These are phyloP conservation scores for Lutjanus campechanus DNA, from an alignment of 2,797 vertebrate species.

Conservation along the genomic window DNA sequence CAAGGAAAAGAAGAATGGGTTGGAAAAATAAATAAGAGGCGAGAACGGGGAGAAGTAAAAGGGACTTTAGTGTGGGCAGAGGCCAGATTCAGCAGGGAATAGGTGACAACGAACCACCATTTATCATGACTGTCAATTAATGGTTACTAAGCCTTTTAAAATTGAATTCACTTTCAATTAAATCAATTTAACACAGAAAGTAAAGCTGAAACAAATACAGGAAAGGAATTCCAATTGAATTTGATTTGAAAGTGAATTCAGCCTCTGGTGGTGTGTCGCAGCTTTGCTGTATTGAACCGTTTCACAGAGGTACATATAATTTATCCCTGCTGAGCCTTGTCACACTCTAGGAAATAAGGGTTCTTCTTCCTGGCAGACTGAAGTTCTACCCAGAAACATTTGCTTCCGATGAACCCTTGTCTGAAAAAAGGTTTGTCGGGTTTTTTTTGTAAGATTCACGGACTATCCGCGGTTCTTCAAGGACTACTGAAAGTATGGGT, in stretches of 20 bases:
- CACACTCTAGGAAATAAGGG: not conserved
- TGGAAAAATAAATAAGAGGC: constrained; percentile 1
- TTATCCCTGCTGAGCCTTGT: constrained; percentile 1
- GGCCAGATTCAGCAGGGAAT: constrained; percentile 22
- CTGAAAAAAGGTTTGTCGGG: no score
- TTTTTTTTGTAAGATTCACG: no score
- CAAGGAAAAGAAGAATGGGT: not conserved
- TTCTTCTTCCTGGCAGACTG: no score
- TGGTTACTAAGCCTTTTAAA: constrained; percentile 30
- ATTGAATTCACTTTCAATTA: constrained; percentile 50
- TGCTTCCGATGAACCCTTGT: no score
- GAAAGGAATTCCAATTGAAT: constrained; percentile 22
- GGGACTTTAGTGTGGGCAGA: constrained; percentile 14
- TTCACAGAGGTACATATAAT: constrained; percentile 14
- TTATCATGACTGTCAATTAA: constrained; percentile 65
- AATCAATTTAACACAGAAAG: constrained; percentile 13
- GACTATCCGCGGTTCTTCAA: no score
- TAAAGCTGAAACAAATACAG: constrained; percentile 11
- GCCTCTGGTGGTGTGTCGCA: not conserved
- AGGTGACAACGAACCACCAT: constrained; percentile 41
- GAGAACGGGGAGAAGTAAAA: constrained; percentile 23
- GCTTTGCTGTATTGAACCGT: constrained; percentile 15
- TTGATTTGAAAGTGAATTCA: constrained; percentile 33
- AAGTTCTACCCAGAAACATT: no score
- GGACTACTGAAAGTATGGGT: no score